Base-by-base conservation (phyloP, 2,888 invertebrate genomes). In the Leptinotarsa rubiginosa region DNA sequence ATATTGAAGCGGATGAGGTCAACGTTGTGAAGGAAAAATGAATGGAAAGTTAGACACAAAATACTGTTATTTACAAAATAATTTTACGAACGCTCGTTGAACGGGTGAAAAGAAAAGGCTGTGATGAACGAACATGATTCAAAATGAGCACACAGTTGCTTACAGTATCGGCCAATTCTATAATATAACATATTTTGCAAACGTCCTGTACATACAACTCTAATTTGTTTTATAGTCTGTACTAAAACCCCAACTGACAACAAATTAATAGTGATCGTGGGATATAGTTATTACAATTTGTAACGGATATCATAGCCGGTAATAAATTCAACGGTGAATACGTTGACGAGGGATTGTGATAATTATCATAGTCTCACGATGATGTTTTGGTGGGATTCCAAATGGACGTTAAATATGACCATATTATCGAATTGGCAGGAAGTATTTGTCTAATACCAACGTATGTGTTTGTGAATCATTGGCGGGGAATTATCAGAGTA, bases 401-500 rank as follows among this genome's bases (percentile, higher is more conserved):
- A 78, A 80, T 78, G 78, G 78, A 77, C 77, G 74, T 75, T 74
- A 75, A 77, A 77, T 76, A 80, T 78, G 77, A 78, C 75, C 74
- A 73, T 73, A 75, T 75, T 77, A 76, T 73, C 67, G 69, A 67
- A 77, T 74, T 77, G 69, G 64, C 64, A 69, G 70, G 69, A 59
- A 41, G 64, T 47, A 69, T 66, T 50, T 50, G 50, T 50, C 16
- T 50, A n/a, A 50, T 50, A n/a, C 15, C 50, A n/a, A 50, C 16
- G n/a, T 50, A 50, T 50, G n/a, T 15, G 50, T 50, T 16, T 50
- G 50, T 50, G 10, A 41, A 10, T 41, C 41, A 41, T 41, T 41
- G 41, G 7, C 41, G 41, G 10, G 12, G 10, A 41, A 41, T 41
- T 0, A 41, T 3, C 12, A 41, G 3, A 41, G 41, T 7, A 10